Evolutionary conservation across 2,888 invertebrate genomes (phyloP).

Genomic region (Pediacus dermestoides): DNA sequence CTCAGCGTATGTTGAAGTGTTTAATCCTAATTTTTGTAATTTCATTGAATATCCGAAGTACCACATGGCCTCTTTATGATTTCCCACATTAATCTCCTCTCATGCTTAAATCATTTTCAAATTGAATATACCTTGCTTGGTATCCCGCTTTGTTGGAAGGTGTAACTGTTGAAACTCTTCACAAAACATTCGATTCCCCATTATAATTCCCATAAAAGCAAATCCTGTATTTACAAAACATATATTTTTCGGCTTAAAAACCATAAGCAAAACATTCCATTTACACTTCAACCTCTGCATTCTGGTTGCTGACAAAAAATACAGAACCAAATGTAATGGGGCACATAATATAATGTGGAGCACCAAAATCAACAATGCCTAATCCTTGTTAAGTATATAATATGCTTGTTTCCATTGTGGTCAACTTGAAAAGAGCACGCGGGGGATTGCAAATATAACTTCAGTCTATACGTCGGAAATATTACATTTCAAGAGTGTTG

Average conservation of each 20-base stretch:
- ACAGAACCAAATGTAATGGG: conserved; percentile 31
- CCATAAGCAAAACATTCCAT: conserved; percentile 15
- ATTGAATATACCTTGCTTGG: no score
- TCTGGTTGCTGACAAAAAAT: conserved; percentile 28
- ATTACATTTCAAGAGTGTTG: conserved; percentile 44
- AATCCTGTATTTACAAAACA: conserved; percentile 16
- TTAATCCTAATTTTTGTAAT: no score
- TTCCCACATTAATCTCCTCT: no score
- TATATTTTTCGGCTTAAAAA: conserved; percentile 21
- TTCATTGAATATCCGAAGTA: no score
- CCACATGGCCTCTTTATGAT: no score
- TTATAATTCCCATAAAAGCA: conserved; percentile 8
- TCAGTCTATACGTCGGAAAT: conserved; percentile 38
- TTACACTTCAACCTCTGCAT: no score
- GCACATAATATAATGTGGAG: conserved; percentile 34
- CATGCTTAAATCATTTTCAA: no score
- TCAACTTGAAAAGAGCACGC: conserved; percentile 43
- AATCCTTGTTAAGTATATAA: conserved; percentile 33
- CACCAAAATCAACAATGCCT: conserved; percentile 23
- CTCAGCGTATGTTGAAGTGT: no score
- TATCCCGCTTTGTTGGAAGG: conserved; percentile 14
- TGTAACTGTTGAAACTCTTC: conserved; percentile 8
- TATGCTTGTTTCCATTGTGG: conserved; percentile 42
- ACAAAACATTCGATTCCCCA: conserved; percentile 7
- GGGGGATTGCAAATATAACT: conserved; percentile 30